These are phyloP conservation scores for Poeciliopsis turneri DNA, from an alignment of 2,797 vertebrate species.

Conservation along the genomic window DNA sequence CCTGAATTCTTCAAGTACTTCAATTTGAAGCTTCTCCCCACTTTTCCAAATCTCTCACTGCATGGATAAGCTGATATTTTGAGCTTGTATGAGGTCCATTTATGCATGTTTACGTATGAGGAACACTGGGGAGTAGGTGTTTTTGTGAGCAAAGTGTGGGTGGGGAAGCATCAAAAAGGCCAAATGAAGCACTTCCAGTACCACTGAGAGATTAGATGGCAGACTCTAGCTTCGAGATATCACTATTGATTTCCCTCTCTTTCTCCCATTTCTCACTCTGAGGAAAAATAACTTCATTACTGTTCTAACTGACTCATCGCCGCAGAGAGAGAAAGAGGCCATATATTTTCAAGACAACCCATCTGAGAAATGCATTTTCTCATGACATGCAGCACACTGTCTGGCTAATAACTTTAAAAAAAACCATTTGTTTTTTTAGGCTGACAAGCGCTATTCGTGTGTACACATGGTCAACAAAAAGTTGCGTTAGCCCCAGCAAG, in stretches of 20 bases:
- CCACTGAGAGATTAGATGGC: constrained; percentile 79
- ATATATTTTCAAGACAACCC: constrained; percentile 78
- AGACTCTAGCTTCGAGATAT: constrained; percentile 80
- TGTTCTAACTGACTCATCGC: constrained; percentile 77
- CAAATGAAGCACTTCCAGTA: constrained; percentile 85
- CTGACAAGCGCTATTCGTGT: constrained; percentile 15
- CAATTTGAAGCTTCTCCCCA: constrained; percentile 44
- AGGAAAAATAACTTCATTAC: constrained; percentile 85
- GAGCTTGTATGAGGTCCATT: constrained; percentile 60
- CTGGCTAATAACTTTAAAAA: constrained; percentile 51
- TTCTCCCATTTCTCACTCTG: constrained; percentile 78
- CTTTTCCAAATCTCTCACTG: constrained; percentile 42
- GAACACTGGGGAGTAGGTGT: constrained; percentile 71
- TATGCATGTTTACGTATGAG: constrained; percentile 71
- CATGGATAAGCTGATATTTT: constrained; percentile 58
- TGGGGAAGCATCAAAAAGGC: constrained; percentile 76
- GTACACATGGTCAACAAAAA: constrained; percentile 16
- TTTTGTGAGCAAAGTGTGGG: constrained; percentile 71
- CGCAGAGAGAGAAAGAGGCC: constrained; percentile 67
- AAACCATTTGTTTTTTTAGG: constrained; percentile 47
- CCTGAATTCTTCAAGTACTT: constrained; percentile 29
- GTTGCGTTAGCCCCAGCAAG: constrained; percentile 12
- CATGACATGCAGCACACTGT: constrained; percentile 53
- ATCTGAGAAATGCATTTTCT: constrained; percentile 72
- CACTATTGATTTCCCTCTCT: constrained; percentile 83